These are phyloP conservation scores for Neolamprologus cancellatus DNA, from an alignment of 2,113 vertebrate genomes.

Conservation along the genomic window DNA sequence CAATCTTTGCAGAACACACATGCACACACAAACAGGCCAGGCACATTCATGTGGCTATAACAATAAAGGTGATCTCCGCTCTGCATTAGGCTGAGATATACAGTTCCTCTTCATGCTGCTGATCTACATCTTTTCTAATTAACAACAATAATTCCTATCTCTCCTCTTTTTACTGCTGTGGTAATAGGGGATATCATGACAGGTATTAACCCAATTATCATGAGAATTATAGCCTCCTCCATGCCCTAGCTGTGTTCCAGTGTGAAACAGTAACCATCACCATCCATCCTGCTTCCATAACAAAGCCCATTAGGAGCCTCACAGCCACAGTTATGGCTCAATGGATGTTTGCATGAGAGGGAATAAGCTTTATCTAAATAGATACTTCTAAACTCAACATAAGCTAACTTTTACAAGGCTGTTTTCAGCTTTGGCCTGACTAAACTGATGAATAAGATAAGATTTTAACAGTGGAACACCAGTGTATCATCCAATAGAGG, in stretches of 20 bases:
- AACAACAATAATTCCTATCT: slow-evolving; percentile 32
- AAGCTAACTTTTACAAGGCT: slow-evolving; percentile 3
- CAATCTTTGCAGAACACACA: not conserved
- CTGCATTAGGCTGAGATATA: slow-evolving; percentile 32
- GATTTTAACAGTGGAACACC: not conserved
- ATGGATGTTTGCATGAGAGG: slow-evolving; percentile 19
- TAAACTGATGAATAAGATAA: not conserved
- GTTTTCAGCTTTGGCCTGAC: not conserved
- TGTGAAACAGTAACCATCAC: slow-evolving; percentile 38
- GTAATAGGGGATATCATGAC: slow-evolving; percentile 59
- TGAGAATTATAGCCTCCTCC: slow-evolving; percentile 43
- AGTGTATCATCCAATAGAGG: not conserved
- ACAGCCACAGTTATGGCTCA: slow-evolving; percentile 2
- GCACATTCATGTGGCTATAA: not conserved
- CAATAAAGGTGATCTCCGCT: slow-evolving; percentile 40
- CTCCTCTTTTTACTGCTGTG: slow-evolving; percentile 47
- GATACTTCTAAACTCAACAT: slow-evolving; percentile 4
- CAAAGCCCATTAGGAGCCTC: slow-evolving; percentile 34
- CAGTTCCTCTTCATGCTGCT: slow-evolving; percentile 20
- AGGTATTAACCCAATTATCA: slow-evolving; percentile 63
- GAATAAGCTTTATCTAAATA: slow-evolving; percentile 29
- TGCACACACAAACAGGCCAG: not conserved
- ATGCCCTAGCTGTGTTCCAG: slow-evolving; percentile 26
- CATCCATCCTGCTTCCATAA: slow-evolving; percentile 48
- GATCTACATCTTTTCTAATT: slow-evolving; percentile 51